Evolutionary conservation across 2,113 vertebrate genomes (phyloP), one percentile per base, ranked within the genome.

Genomic region (Ammodytes marinus): DNA sequence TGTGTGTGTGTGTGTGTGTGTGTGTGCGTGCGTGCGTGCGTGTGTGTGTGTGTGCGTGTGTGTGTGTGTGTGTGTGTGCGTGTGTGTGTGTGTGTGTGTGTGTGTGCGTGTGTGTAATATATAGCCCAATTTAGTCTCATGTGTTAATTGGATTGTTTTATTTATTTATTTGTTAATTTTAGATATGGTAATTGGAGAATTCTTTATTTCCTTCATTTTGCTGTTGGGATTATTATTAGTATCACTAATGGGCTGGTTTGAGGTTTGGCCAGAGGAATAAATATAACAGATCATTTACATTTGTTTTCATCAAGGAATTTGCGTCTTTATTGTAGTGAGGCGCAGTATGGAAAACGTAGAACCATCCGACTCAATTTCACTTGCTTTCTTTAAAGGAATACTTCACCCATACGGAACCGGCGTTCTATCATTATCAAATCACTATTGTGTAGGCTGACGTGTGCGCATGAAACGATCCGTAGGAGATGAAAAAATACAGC

Each of bases 161-260:
- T 70, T 76, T 45, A 19, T 39, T 27, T 27, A 27, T 66, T 19
- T 19, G 50, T 76, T 82, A 4, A 76, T 65, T 70, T 12, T 43
- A 65, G 76, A 58, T 0, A n/a, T 40, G 27, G 14, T 47, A 11
- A 74, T 43, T 54, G 49, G 15, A 27, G 57, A 10, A 8, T 37
- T 8, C 54, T 6, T 19, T 37, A n/a, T n/a, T 6, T 39, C 2
- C n/a, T 11, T 19, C 13, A 10, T 14, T 17, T 17, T 47, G 55
- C 37, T 63, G 35, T 10, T 55, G 35, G 57, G 49, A 42, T 63
- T 64, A 2, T 11, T 55, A 69, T 74, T 64, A 2, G 15, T 55
- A 69, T 74, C 17, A n/a, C 19, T n/a, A 73, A 19, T 9, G 52
- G 3, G 3, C 52, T 4, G 37, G 64, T 27, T 27, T 27, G 27